phyloP scores from a whole-genome alignment of 1,140 invertebrate species.

The Hermetia illucens region DNA sequence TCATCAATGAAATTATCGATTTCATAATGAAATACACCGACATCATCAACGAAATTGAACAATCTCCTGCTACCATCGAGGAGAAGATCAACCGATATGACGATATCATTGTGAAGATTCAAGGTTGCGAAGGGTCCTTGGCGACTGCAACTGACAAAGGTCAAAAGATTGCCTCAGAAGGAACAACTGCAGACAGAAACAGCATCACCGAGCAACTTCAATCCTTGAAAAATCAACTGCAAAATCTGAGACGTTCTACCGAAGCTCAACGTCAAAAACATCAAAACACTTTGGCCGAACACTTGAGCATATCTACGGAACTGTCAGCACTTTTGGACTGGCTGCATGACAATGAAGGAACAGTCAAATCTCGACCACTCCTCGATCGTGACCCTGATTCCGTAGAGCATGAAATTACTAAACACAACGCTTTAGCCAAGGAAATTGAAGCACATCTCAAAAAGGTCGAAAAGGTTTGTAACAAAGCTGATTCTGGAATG shows the following conservation, averaged over 20 bases:
- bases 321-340: conserved; percentile 68
- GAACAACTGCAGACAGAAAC: conserved; percentile 70
- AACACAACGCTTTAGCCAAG: conserved; percentile 54
- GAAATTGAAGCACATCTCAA: conserved; percentile 58
- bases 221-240: conserved; percentile 68
- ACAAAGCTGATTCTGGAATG: conserved; percentile 54
- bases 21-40: conserved; percentile 79
- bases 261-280: conserved; percentile 76
- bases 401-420: conserved; percentile 66
- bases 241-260: conserved; percentile 61
- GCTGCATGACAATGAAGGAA: conserved; percentile 71
- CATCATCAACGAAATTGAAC: conserved; percentile 71
- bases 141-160: conserved; percentile 80
- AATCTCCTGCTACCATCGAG: conserved; percentile 58
- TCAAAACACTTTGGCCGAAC: conserved; percentile 72
- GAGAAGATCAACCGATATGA: conserved; percentile 83
- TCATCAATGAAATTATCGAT: conserved; percentile 74
- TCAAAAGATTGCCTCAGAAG: conserved; percentile 78
- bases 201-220: conserved; percentile 77
- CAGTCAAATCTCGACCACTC: conserved; percentile 66
- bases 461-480: conserved; percentile 47
- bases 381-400: conserved; percentile 62
- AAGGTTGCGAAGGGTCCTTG: conserved; percentile 75
- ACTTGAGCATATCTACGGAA: conserved; percentile 64
- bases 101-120: conserved; percentile 68